Evolutionary conservation across 2,113 vertebrate genomes (phyloP).

Genomic region (Columba janthina): DNA sequence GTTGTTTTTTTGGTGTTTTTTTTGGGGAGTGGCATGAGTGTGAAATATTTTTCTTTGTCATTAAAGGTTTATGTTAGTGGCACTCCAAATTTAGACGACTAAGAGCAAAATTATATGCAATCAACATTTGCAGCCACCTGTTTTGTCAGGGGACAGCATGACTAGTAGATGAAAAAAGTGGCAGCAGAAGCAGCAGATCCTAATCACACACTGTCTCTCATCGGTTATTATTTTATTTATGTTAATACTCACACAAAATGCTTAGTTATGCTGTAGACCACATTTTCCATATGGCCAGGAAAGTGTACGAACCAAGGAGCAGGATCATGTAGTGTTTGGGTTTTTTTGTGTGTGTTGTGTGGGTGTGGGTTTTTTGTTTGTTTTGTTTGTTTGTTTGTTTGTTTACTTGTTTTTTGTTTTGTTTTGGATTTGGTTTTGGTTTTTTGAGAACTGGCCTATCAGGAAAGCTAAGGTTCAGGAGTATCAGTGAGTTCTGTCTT

Average conservation of each 20-base stretch:
- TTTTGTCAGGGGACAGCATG: neutral
- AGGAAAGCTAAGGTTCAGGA: neutral
- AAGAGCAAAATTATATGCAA: neutral
- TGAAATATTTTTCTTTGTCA: constrained; percentile 10
- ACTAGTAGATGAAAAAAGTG: neutral
- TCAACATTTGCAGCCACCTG: neutral
- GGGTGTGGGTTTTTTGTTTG: too few species aligned
- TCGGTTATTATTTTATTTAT: neutral
- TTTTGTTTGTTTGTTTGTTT: neutral
- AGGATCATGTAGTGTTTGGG: neutral
- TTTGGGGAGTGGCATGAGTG: too few species aligned
- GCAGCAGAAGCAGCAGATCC: neutral
- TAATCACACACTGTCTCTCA: neutral
- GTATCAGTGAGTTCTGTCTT: neutral
- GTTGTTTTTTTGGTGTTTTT: too few species aligned
- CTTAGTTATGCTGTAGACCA: neutral
- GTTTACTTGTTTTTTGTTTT: neutral
- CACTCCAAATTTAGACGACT: neutral
- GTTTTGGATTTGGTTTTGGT: too few species aligned
- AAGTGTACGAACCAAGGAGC: neutral
- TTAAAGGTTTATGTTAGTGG: neutral
- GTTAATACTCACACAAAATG: neutral
- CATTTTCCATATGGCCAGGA: neutral
- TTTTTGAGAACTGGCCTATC: neutral
- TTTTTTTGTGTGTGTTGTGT: too few species aligned